Percentiles rank a stretch among this genome's conserved stretches.
Conservation (phyloP, 2,888 invertebrate species). For the Fragum sueziense region DNA sequence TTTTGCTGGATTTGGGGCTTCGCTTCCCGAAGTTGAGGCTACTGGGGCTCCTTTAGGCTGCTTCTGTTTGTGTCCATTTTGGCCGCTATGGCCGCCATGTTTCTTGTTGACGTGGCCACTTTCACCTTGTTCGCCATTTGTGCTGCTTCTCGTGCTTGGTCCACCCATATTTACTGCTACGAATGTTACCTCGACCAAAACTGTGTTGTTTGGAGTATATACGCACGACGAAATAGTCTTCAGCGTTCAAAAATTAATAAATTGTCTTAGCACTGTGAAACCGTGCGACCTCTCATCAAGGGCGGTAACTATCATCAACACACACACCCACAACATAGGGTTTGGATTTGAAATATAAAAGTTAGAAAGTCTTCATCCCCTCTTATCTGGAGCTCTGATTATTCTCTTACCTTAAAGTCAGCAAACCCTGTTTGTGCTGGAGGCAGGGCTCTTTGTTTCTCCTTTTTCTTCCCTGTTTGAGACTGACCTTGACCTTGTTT, state of each 20-base stretch:
- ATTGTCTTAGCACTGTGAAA: too few species aligned
- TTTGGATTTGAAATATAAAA: too few species aligned
- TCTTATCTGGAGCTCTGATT: too few species aligned
- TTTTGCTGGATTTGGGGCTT: neutral
- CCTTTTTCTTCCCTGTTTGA: neutral
- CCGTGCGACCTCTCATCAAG: too few species aligned
- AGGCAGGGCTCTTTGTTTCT: constrained; percentile 4
- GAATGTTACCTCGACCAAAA: too few species aligned
- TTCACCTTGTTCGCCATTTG: neutral
- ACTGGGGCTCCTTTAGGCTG: neutral
- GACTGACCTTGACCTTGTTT: neutral
- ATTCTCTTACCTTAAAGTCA: constrained; percentile 71
- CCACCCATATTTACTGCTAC: neutral
- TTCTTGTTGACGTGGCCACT: neutral
- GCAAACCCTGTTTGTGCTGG: constrained; percentile 59
- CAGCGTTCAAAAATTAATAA: too few species aligned
- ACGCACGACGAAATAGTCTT: too few species aligned
- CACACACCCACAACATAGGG: too few species aligned
- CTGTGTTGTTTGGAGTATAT: too few species aligned
- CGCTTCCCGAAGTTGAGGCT: too few species aligned
- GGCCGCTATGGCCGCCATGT: neutral
- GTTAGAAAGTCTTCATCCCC: too few species aligned
- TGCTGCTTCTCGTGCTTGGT: neutral
- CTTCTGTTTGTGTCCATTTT: neutral
- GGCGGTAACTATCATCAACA: too few species aligned